Conservation (phyloP, 2,113 vertebrate genomes). For the Daphoenositta chrysoptera region DNA sequence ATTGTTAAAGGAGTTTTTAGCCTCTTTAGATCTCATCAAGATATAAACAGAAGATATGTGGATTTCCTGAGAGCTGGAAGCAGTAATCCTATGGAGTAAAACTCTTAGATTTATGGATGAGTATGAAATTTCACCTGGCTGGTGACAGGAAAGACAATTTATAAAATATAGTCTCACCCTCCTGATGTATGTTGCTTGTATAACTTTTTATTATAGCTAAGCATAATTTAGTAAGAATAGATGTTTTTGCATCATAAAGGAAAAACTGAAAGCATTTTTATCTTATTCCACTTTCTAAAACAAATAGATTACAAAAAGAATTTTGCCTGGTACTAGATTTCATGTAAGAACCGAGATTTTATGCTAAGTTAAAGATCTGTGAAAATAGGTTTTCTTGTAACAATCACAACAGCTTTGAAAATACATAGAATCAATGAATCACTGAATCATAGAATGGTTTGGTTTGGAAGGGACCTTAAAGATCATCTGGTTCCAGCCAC, state of each 20-base stretch:
- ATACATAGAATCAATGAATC: background rate
- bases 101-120: background rate
- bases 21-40: background rate
- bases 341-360: conserved; percentile 11
- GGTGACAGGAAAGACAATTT: background rate
- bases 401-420: conserved; percentile 14
- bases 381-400: background rate
- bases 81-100: background rate
- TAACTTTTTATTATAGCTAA: background rate
- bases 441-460: background rate
- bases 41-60: background rate
- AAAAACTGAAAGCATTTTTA: background rate
- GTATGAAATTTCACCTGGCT: background rate
- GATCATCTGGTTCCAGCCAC: background rate
- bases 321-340: conserved; percentile 42
- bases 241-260: background rate
- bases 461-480: background rate
- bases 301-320: background rate
- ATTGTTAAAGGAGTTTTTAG: background rate
- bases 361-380: background rate
- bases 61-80: background rate
- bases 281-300: background rate
- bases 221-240: background rate
- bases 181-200: background rate
- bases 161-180: background rate